Evolutionary conservation across 2,888 invertebrate genomes (phyloP), one percentile per base, ranked within the genome.

Genomic region (Caenorhabditis macrosperma): DNA sequence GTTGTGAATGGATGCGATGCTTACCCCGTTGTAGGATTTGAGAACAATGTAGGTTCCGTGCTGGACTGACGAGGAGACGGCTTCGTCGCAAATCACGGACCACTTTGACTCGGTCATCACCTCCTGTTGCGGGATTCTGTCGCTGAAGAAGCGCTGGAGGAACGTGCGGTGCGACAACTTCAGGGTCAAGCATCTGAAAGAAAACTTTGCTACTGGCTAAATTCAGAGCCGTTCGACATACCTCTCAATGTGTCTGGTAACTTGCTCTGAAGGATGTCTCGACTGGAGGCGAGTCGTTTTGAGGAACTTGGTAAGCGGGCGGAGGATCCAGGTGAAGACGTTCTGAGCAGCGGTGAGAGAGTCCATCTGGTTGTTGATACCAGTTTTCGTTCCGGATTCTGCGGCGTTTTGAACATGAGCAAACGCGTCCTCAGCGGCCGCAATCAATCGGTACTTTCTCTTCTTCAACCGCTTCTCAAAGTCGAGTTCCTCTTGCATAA

Each of bases 341-440:
- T 97, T 96, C 91, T 96, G 96, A 0, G 98, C 98, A 3, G 98
- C 97, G 92, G 97, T 97, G 88, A 95, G 94, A 0, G 97, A 95
- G 90, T 97, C 96, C 93, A 99, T 94, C 0, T 95, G 94, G 77
- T 95, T 94, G 78, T 95, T 93, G 0, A 95, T 94, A 10, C 79
- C 63, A 12, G 54, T 61, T 71, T 77, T 69, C 22, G 54, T 38
- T 26, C 52, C 38, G 0, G 38, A 9, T 24, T 81, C 69, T 0
- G 66, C 64, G 1, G 69, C 67, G n/a, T 79, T 78, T 44, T 86
- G 87, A 83, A 99, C 96, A 90, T 98, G 97, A 12, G 97, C 96
- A 91, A 99, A 99, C 0, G 98, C 97, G 90, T 99, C 98, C 91
- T 99, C 98, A 0, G 97, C 95, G 0, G 97, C 96, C 0, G 95